Conservation (phyloP, 2,888 invertebrate species). For the Harpalus rubripes region DNA sequence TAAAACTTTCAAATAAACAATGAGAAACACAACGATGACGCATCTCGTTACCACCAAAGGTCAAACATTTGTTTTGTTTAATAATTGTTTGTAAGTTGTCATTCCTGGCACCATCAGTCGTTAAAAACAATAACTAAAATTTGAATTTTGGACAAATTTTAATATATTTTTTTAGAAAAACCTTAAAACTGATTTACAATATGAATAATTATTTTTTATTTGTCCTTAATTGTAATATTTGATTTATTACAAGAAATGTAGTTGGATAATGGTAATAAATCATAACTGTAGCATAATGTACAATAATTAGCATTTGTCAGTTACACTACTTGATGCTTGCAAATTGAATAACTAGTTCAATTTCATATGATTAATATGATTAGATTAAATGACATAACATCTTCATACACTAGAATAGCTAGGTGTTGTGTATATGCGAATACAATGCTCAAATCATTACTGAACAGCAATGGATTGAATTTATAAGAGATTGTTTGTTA, state of each 20-base stretch:
- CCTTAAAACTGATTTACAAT: too few species aligned
- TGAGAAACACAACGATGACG: too few species aligned
- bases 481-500: neutral
- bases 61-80: too few species aligned
- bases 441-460: neutral
- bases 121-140: too few species aligned
- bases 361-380: neutral
- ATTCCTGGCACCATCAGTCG: too few species aligned
- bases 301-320: neutral
- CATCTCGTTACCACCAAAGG: too few species aligned
- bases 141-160: too few species aligned
- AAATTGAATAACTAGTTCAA: conserved; percentile 3
- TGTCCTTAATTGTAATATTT: neutral
- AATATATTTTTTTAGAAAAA: too few species aligned
- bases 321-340: neutral
- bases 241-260: neutral
- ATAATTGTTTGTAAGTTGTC: too few species aligned
- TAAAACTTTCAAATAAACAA: too few species aligned
- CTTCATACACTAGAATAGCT: neutral
- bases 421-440: neutral
- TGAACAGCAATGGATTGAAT: neutral
- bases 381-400: conserved; percentile 6
- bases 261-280: neutral
- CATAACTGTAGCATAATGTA: neutral
- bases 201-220: too few species aligned